Evolutionary conservation across 2,113 vertebrate species (phyloP).

Genomic region (Parus major): DNA sequence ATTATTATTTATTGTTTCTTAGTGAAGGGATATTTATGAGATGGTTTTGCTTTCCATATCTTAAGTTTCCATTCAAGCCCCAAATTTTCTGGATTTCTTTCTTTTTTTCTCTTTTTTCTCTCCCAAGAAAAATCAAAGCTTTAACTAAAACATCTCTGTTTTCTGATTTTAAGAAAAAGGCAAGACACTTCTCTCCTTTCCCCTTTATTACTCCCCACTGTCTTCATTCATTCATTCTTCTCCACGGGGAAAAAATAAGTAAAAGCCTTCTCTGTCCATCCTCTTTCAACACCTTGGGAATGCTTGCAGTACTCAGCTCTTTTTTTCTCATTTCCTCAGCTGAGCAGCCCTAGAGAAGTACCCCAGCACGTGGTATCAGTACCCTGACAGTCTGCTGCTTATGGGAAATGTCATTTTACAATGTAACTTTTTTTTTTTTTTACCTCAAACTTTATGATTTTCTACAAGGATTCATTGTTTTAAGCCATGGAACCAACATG

Average conservation of each 20-base stretch:
- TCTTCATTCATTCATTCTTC: not conserved
- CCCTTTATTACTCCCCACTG: not conserved
- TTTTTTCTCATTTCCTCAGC: conserved; percentile 6
- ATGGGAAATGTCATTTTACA: conserved; percentile 64
- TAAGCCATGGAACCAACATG: not conserved
- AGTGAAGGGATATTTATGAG: not conserved
- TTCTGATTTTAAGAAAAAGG: not conserved
- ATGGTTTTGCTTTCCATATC: not conserved
- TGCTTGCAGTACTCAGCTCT: not conserved
- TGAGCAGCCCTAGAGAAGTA: not conserved
- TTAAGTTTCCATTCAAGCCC: not conserved
- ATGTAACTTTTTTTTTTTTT: not conserved
- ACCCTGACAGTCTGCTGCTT: conserved; percentile 21
- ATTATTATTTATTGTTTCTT: not conserved
- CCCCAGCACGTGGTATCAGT: not conserved
- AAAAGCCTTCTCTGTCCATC: not conserved
- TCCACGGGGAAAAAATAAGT: not conserved
- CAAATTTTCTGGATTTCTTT: not conserved
- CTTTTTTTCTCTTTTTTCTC: not conserved
- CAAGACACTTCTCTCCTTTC: not conserved
- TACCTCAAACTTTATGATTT: not conserved
- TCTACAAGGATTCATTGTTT: conserved; percentile 69
- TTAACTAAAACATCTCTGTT: not conserved
- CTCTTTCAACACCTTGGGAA: not conserved
- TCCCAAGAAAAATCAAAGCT: not conserved